Evolutionary conservation across 2,113 vertebrate species (phyloP).

Genomic region (Thunnus thynnus): DNA sequence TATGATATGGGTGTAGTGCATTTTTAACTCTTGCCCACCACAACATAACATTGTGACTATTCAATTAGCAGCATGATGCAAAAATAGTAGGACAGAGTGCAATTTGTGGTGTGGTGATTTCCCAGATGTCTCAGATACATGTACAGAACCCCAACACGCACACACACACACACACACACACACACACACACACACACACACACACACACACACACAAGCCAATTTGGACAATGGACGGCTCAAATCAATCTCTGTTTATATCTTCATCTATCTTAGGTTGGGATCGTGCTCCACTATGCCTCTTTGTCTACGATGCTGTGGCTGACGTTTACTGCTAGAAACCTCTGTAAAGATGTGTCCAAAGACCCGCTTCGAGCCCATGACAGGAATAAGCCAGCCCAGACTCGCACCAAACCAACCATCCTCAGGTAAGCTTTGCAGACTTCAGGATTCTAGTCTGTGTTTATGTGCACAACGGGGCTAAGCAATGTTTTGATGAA

Average conservation of each 20-base stretch:
- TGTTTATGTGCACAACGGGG: neutral
- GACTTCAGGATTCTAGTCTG: neutral
- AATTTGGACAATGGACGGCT: too few species aligned
- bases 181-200: too few species aligned
- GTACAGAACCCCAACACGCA: too few species aligned
- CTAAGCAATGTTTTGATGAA: too few species aligned
- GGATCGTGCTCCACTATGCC: slow-evolving; percentile 92
- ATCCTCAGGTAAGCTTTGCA: slow-evolving; percentile 90
- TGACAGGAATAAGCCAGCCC: slow-evolving; percentile 80
- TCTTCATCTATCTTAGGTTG: slow-evolving; percentile 85
- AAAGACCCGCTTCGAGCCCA: slow-evolving; percentile 86
- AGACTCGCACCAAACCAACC: slow-evolving; percentile 85
- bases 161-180: too few species aligned
- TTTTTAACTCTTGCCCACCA: neutral
- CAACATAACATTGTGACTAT: neutral
- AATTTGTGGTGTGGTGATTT: neutral
- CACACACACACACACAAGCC: too few species aligned
- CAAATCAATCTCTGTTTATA: neutral
- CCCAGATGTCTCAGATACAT: neutral
- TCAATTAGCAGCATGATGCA: neutral
- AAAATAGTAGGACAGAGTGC: neutral
- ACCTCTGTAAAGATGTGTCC: slow-evolving; percentile 93
- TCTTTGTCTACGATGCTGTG: slow-evolving; percentile 93
- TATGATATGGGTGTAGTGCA: neutral
- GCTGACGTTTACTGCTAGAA: slow-evolving; percentile 93